Base-by-base conservation (phyloP, 2,888 invertebrate genomes). In the Hypomecis punctinalis region DNA sequence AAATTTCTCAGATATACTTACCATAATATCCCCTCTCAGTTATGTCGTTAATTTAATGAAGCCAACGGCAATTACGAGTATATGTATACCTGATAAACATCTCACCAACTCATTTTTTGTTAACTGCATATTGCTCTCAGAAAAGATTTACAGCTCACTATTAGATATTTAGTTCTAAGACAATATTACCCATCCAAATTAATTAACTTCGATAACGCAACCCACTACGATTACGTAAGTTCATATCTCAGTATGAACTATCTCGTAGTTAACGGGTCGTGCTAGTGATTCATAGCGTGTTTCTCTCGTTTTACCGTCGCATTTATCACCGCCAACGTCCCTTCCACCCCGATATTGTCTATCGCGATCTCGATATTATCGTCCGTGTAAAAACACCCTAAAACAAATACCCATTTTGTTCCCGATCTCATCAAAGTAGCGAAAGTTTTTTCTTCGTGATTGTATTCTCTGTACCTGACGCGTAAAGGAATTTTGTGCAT, bases 221-320 rank as follows among this genome's bases (percentile, higher is more conserved):
- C 6, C 7, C 23, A 35, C 11, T 35, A 35, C 33, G 43, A 23
- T 42, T 53, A 35, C 43, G 13, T 55, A 13, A 23, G 42, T 46
- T 39, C 46, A 57, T 59, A 49, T 59, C 42, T 58, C 39, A 52
- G 9, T 33, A 23, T 8, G 9, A 9, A 43, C 42, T 53, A 58
- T 59, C 54, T 9, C 48, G 11, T 47, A 43, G 45, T 51, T 51
- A 53, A 52, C 54, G 46, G 46, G 48, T 39, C 65, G 57, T 13
- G n/a, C 23, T 61, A 42, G 57, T 61, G 61, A 66, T 66, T 66
- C 61, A 66, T 66, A 42, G 57, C 10, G 23, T 54, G 53, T 56
- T 66, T 66, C 42, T 45, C 57, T 53, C 42, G 47, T 45, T 53
- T 66, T 61, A 57, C 61, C 43, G 57, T 48, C 48, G 23, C 61